Evolutionary conservation across 1,140 invertebrate genomes (phyloP).

Genomic region (Armadillidium nasatum): DNA sequence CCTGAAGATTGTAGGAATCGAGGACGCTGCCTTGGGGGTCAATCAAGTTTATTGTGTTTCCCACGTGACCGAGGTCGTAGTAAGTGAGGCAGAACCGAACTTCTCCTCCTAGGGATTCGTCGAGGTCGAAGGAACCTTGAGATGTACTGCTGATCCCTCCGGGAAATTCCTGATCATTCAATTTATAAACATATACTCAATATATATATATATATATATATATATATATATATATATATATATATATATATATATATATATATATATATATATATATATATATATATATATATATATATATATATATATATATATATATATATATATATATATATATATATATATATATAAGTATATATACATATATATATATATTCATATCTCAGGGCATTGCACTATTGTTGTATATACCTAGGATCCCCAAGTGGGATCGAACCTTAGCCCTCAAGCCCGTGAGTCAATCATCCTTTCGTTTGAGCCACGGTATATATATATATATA

Average conservation of each 20-base stretch:
- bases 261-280: not conserved
- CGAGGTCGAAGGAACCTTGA: slow-evolving; percentile 26
- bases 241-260: not conserved
- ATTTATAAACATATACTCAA: no score
- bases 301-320: not conserved
- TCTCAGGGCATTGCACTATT: no score
- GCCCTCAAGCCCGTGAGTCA: no score
- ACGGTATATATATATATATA: no score
- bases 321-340: no score
- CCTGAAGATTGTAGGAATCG: slow-evolving; percentile 41
- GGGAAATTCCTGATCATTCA: slow-evolving; percentile 24
- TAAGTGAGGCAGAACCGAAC: slow-evolving; percentile 28
- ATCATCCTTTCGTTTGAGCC: no score
- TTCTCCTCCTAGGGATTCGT: slow-evolving; percentile 29
- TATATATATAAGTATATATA: no score
- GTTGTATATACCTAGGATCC: no score
- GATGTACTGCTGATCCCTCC: slow-evolving; percentile 31
- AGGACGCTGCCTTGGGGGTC: slow-evolving; percentile 34
- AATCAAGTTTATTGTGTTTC: slow-evolving; percentile 32
- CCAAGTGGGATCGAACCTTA: no score
- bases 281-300: not conserved
- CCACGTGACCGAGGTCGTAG: slow-evolving; percentile 31
- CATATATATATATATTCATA: no score
- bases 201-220: not conserved
- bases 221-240: slow-evolving; percentile 1